Percentiles rank a stretch among this genome's conserved stretches.
Conservation (phyloP, 1,140 invertebrate species). For the Megalopta genalis region DNA sequence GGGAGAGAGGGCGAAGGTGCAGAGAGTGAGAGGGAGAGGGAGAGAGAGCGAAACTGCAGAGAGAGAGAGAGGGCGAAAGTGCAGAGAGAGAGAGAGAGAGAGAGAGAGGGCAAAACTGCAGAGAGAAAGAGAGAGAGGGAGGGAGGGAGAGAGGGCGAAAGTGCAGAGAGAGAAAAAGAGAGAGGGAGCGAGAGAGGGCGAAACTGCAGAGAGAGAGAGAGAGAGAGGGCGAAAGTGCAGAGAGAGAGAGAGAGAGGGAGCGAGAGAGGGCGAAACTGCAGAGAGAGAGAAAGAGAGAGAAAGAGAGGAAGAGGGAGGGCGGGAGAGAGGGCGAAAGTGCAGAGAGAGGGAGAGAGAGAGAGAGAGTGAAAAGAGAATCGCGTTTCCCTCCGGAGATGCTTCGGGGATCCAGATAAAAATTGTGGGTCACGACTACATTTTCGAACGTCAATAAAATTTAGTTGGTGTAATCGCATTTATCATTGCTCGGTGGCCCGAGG, state of each 20-base stretch:
- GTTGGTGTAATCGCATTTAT: conserved; percentile 44
- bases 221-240: too few species aligned
- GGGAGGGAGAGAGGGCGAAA: neutral
- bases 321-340: too few species aligned
- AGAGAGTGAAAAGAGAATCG: neutral
- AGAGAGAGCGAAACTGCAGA: neutral
- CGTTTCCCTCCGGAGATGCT: neutral
- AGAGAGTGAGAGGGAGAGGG: neutral
- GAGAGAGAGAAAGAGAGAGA: too few species aligned
- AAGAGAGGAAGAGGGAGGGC: too few species aligned
- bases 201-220: neutral
- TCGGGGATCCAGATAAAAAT: conserved; percentile 30
- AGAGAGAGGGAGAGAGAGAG: neutral
- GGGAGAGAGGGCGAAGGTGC: too few species aligned
- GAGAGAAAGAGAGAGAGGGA: neutral
- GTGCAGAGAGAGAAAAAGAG: neutral
- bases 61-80: too few species aligned
- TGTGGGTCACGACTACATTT: conserved; percentile 34
- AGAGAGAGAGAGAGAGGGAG: neutral
- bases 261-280: neutral
- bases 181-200: neutral
- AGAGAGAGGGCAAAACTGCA: neutral
- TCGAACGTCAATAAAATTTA: conserved; percentile 44
- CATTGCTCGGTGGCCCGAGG: conserved; percentile 7
- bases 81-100: neutral